Conservation (phyloP, 2,113 vertebrate species). For the Bubo bubo region DNA sequence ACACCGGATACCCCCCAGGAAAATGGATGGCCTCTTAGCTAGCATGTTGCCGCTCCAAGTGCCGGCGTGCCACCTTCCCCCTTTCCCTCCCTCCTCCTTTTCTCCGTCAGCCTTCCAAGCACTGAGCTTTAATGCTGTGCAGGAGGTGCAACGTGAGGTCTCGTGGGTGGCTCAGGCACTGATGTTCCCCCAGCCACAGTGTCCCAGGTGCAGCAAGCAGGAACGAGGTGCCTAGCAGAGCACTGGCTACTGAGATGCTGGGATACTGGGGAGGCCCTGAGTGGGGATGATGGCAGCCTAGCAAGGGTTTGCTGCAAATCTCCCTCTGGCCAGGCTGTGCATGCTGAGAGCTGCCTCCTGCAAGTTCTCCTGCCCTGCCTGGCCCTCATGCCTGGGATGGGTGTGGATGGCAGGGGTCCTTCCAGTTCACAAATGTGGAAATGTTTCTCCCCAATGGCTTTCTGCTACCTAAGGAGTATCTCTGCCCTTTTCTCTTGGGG, state of each 20-base stretch:
- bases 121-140: not conserved
- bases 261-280: rapidly evolving
- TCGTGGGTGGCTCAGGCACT: rapidly evolving
- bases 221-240: not conserved
- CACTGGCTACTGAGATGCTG: not conserved
- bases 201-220: not conserved
- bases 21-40: not conserved
- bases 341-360: not conserved
- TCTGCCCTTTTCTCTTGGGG: not conserved
- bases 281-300: not conserved
- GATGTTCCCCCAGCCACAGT: not conserved
- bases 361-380: not conserved
- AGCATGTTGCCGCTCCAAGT: rapidly evolving
- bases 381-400: rapidly evolving
- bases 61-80: not conserved
- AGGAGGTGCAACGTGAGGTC: rapidly evolving
- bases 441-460: not conserved
- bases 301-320: not conserved
- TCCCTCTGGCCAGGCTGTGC: not conserved
- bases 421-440: not conserved
- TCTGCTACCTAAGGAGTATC: not conserved
- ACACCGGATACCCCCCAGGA: not conserved
- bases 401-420: not conserved
- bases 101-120: not conserved
- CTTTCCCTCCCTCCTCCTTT: not conserved